Evolutionary conservation across 1,140 invertebrate species (phyloP), one percentile per base, ranked within the genome.

Genomic region (Bombus affinis): DNA sequence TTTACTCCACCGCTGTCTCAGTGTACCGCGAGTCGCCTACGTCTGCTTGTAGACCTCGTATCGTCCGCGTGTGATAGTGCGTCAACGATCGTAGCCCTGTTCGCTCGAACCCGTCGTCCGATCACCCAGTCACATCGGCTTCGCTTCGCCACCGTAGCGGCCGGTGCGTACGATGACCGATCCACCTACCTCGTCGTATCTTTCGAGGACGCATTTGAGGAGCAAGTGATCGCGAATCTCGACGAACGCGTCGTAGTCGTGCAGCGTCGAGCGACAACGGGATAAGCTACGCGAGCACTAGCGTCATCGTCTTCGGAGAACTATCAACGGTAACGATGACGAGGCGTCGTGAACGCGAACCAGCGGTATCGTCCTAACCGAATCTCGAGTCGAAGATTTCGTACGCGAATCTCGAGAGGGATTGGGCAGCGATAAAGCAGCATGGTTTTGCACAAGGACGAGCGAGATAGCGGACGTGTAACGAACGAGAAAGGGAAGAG

Each of bases 21-120:
- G 88, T 89, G 70, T 76, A 86, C n/a, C 87, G 88, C 88, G 88
- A 89, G 88, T 89, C 87, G 82, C 82, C 86, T 79, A 65, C 79
- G 88, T 82, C 57, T 76, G 81, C 68, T 68, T 82, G 77, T 78
- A 70, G 76, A 84, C 83, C 37, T 76, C 72, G 72, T 57, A 42
- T 47, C 78, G 81, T 72, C 80, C 83, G 87, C 83, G 57, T 76
- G 75, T 86, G 62, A 47, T 44, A 77, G 53, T 76, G 83, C 18
- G 47, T 62, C 81, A 25, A 18, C 42, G 72, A 81, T 32, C 73
- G 62, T 18, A 81, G 37, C 32, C 35, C 62, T 39, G 35, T 66
- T 22, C 35, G 13, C 66, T 70, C 3, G 42, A 35, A 68, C 18
- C 39, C 25, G 47, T 42, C 70, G 32, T 5, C 37, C 47, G 28